Conservation (phyloP, 2,888 invertebrate species). For the Lasioglossum vierecki region DNA sequence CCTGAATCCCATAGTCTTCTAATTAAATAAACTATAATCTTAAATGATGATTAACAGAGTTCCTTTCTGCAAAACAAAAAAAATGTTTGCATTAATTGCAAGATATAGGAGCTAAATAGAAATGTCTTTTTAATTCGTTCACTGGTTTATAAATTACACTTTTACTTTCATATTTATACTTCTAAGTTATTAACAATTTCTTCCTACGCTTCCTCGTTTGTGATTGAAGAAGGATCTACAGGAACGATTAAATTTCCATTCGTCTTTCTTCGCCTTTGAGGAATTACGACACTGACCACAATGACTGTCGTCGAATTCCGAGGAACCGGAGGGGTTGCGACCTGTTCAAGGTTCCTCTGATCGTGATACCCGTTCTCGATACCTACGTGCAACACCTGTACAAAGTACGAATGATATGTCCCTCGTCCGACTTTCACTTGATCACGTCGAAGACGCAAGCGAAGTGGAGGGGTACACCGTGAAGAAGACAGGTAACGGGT, state of each 20-base stretch:
- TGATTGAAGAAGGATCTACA: background rate
- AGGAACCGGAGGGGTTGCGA: background rate
- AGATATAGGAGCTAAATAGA: too few species aligned
- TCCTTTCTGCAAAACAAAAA: too few species aligned
- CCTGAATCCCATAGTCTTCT: background rate
- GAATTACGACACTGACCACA: background rate
- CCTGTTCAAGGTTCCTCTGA: conserved; percentile 7
- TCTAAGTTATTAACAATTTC: too few species aligned
- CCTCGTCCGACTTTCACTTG: conserved; percentile 63
- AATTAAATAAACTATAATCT: background rate
- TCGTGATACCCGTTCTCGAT: background rate
- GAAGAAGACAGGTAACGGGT: conserved; percentile 46
- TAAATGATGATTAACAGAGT: background rate
- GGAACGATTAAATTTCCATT: background rate
- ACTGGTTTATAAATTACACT: too few species aligned
- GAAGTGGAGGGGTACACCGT: conserved; percentile 43
- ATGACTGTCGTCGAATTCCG: conserved; percentile 17
- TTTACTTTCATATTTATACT: too few species aligned
- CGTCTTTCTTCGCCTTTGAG: conserved; percentile 7
- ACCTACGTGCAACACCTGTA: conserved; percentile 31
- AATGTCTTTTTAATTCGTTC: too few species aligned
- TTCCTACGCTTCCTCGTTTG: background rate
- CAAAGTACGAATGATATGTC: conserved; percentile 33
- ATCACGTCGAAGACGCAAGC: conserved; percentile 22
- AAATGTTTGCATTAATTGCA: too few species aligned